Percentiles rank a stretch among this genome's conserved stretches.
phyloP scores from a whole-genome alignment of 2,888 invertebrate genomes.

The Drosophila mayaguana region DNA sequence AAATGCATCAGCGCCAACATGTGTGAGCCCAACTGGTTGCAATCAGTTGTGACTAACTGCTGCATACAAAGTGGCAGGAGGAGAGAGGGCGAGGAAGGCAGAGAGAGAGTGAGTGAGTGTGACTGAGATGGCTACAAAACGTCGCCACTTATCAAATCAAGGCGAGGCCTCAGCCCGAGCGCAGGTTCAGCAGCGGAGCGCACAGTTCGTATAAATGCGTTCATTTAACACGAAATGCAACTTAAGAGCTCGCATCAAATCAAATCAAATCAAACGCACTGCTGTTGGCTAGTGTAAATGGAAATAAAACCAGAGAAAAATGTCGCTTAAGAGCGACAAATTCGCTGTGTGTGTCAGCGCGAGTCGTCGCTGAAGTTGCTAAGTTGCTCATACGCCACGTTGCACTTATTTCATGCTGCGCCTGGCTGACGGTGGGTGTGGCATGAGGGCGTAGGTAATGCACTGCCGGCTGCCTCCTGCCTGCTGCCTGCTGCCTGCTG shows the following conservation, averaged over 20 bases:
- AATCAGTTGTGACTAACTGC: slow-evolving; percentile 54
- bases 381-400: slow-evolving; percentile 83
- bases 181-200: slow-evolving; percentile 26
- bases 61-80: slow-evolving; percentile 31
- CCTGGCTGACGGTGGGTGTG: not conserved
- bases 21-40: slow-evolving; percentile 25
- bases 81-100: not conserved
- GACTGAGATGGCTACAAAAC: slow-evolving; percentile 19
- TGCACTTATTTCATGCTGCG: slow-evolving; percentile 79
- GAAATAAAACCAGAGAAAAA: not conserved
- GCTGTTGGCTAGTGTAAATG: slow-evolving; percentile 17
- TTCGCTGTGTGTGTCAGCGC: slow-evolving; percentile 68
- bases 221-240: slow-evolving; percentile 79
- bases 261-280: slow-evolving; percentile 65
- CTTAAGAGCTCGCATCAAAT: slow-evolving; percentile 74
- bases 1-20: slow-evolving; percentile 11
- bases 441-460: slow-evolving; percentile 54
- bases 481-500: not conserved
- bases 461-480: slow-evolving; percentile 43
- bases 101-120: not conserved
- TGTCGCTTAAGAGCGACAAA: slow-evolving; percentile 75
- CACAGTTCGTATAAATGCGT: slow-evolving; percentile 70
- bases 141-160: slow-evolving; percentile 74
- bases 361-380: slow-evolving; percentile 37
- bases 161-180: too few relatives aligned